These are phyloP conservation scores for Kryphioiulus occultus DNA, from an alignment of 2,888 invertebrate genomes.

Conservation along the genomic window DNA sequence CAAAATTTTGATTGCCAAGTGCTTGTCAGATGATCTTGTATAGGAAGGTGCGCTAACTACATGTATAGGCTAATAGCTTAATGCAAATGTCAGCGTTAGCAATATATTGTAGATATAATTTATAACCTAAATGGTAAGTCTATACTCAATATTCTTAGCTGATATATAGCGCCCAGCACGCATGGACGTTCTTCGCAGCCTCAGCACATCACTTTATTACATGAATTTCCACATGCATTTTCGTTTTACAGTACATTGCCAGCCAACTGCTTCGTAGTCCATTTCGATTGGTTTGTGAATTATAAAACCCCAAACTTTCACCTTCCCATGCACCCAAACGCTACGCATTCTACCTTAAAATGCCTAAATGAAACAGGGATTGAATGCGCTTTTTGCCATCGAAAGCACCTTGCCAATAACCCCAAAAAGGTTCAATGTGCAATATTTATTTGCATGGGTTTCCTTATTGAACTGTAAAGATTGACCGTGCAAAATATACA, in stretches of 20 bases:
- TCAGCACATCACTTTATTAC: background rate
- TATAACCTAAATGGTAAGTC: background rate
- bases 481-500: background rate
- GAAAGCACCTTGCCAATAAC: background rate
- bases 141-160: background rate
- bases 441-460: background rate
- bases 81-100: background rate
- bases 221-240: conserved; percentile 29
- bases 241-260: conserved; percentile 28
- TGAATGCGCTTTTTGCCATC: background rate
- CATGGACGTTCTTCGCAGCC: background rate
- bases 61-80: background rate
- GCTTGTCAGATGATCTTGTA: background rate
- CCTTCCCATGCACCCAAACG: conserved; percentile 9
- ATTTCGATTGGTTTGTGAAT: conserved; percentile 36
- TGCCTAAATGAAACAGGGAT: background rate
- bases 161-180: background rate
- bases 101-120: background rate
- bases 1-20: background rate
- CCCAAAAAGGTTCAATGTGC: background rate
- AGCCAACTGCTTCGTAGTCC: conserved; percentile 38
- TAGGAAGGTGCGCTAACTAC: background rate
- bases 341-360: conserved; percentile 5
- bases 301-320: conserved; percentile 8
- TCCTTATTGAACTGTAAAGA: background rate